These are phyloP conservation scores for Matsumurasca onukii DNA, from an alignment of 1,140 invertebrate genomes.

Conservation along the genomic window DNA sequence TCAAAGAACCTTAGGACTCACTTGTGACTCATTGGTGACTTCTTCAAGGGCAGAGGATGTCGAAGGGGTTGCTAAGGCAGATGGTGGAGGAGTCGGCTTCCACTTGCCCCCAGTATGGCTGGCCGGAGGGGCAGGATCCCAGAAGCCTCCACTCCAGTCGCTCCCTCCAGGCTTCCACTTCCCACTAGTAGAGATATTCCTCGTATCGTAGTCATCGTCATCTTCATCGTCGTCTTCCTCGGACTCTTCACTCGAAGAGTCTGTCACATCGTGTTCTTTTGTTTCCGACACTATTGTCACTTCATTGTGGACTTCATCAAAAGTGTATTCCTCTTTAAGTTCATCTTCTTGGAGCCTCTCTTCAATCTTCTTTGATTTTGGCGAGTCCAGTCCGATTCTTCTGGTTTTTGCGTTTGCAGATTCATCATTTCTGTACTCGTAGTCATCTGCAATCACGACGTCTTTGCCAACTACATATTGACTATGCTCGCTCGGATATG, in stretches of 20 bases:
- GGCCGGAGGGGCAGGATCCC: slow-evolving; percentile 46
- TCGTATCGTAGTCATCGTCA: slow-evolving; percentile 52
- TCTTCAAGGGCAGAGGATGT: background rate
- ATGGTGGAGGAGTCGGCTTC: slow-evolving; percentile 55
- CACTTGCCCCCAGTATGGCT: slow-evolving; percentile 63
- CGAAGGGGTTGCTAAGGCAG: background rate
- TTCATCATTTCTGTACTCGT: background rate
- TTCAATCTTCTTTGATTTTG: background rate
- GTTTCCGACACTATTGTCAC: slow-evolving; percentile 20
- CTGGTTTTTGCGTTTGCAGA: background rate
- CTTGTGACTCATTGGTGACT: background rate
- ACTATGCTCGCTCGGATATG: background rate
- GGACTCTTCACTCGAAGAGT: slow-evolving; percentile 54
- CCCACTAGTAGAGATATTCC: slow-evolving; percentile 66
- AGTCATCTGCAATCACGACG: background rate
- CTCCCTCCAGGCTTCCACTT: slow-evolving; percentile 61
- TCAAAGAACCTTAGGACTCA: too few relatives aligned
- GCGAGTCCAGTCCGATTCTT: slow-evolving; percentile 6
- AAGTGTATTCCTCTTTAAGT: background rate
- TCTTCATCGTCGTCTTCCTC: slow-evolving; percentile 58
- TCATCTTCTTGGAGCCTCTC: background rate
- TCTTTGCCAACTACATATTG: background rate
- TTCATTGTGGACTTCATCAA: slow-evolving; percentile 18
- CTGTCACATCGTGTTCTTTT: slow-evolving; percentile 56
- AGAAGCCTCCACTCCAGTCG: slow-evolving; percentile 15